Percentiles rank a stretch among this genome's conserved stretches.
Conservation (phyloP, 2,113 vertebrate species). For the Rostratula benghalensis region DNA sequence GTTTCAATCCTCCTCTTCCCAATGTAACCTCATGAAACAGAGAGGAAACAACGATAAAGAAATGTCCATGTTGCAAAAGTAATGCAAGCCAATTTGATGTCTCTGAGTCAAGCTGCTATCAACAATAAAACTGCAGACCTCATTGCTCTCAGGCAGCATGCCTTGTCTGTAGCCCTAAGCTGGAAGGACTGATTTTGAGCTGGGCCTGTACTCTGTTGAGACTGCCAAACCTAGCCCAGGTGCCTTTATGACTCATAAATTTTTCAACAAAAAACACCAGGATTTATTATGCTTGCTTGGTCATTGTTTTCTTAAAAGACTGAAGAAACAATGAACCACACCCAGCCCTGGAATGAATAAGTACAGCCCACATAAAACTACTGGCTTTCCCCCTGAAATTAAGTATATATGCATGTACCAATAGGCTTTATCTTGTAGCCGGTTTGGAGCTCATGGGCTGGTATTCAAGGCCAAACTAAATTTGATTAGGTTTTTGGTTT, state of each 20-base stretch:
- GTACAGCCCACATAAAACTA: neutral
- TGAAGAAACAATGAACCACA: neutral
- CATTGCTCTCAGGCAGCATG: fast-evolving
- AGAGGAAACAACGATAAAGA: neutral
- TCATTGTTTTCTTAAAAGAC: neutral
- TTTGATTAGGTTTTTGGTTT: neutral
- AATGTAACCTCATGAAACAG: neutral
- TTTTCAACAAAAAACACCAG: neutral
- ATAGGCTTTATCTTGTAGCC: neutral
- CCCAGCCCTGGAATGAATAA: neutral
- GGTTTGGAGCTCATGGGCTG: neutral
- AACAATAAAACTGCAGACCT: neutral
- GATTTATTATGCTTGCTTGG: neutral
- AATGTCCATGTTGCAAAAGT: neutral
- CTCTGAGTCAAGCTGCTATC: neutral
- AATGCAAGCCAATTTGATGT: neutral
- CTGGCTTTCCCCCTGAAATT: neutral
- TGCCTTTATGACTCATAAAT: neutral
- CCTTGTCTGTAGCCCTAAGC: neutral
- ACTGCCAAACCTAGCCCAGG: neutral
- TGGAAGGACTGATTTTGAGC: neutral
- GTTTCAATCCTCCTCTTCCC: neutral
- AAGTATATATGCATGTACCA: neutral
- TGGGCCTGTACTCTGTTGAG: neutral
- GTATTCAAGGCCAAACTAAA: neutral